A percentile compares a stretch with the other conserved stretches of the same genome.
Evolutionary conservation across 2,113 vertebrate genomes (phyloP).

Genomic region (Pseudonaja textilis): DNA sequence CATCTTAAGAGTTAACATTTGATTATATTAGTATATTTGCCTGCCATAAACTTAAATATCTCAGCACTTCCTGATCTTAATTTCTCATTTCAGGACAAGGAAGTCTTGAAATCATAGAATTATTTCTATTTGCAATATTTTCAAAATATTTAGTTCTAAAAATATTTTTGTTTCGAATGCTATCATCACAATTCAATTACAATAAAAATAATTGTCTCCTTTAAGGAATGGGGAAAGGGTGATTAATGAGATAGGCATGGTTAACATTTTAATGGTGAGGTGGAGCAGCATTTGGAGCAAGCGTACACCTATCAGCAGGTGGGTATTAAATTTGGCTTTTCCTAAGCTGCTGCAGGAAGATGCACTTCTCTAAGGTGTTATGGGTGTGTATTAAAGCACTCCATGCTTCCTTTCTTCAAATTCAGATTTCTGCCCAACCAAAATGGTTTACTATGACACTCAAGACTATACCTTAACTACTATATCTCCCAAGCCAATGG

Average conservation of each 20-base stretch:
- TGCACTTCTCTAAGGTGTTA: neutral
- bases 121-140: neutral
- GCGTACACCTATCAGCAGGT: neutral
- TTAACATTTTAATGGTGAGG: neutral
- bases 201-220: neutral
- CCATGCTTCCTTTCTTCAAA: neutral
- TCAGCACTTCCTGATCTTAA: neutral
- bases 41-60: neutral
- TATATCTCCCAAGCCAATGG: neutral
- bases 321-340: neutral
- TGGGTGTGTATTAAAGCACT: neutral
- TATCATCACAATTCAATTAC: neutral
- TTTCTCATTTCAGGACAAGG: neutral
- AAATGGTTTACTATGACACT: neutral
- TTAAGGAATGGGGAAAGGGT: neutral
- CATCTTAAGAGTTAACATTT: neutral
- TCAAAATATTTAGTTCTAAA: neutral
- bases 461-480: neutral
- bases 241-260: neutral
- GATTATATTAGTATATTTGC: neutral
- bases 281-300: neutral
- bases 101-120: neutral
- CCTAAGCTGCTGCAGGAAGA: neutral
- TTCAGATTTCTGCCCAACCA: neutral
- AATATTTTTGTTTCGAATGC: neutral